A percentile compares a stretch with the other conserved stretches of the same genome.
These are phyloP conservation scores for Scelioninae gen. 2 DNA, from an alignment of 2,888 invertebrate genomes.

Conservation along the genomic window DNA sequence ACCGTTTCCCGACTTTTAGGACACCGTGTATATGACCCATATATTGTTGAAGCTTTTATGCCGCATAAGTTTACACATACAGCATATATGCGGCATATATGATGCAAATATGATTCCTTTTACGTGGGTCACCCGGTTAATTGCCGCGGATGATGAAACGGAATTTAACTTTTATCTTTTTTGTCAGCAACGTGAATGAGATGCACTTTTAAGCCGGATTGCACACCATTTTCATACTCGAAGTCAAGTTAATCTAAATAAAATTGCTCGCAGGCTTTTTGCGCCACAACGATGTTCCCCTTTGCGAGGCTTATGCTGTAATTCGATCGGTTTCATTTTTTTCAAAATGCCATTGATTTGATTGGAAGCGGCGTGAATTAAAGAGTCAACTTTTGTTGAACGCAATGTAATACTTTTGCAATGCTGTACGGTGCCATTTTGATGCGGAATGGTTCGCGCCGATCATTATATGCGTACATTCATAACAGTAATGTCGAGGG, in stretches of 20 bases:
- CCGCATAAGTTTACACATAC: no score
- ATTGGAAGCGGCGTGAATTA: neutral
- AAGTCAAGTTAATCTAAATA: conserved; percentile 29
- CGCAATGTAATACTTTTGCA: neutral
- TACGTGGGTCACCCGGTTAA: conserved; percentile 10
- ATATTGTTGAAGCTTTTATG: no score
- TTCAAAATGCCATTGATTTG: neutral
- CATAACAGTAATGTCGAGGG: no score
- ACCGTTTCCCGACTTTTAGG: no score
- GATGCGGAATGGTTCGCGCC: no score
- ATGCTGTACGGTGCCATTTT: neutral
- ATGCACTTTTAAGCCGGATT: conserved; percentile 20
- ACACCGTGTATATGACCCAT: no score
- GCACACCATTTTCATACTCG: conserved; percentile 17
- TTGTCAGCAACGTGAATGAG: conserved; percentile 1
- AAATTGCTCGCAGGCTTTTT: conserved; percentile 16
- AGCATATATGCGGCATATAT: no score
- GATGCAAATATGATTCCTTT: no score
- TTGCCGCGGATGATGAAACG: conserved; percentile 10
- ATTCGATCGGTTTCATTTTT: conserved; percentile 1
- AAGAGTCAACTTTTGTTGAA: neutral
- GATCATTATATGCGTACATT: no score
- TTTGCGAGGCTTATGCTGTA: conserved; percentile 7
- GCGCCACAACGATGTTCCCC: neutral
- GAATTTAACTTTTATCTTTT: conserved; percentile 8